Percentiles rank a stretch among this genome's conserved stretches.
Conservation (phyloP, 2,888 invertebrate species). For the Allophyes oxyacanthae region DNA sequence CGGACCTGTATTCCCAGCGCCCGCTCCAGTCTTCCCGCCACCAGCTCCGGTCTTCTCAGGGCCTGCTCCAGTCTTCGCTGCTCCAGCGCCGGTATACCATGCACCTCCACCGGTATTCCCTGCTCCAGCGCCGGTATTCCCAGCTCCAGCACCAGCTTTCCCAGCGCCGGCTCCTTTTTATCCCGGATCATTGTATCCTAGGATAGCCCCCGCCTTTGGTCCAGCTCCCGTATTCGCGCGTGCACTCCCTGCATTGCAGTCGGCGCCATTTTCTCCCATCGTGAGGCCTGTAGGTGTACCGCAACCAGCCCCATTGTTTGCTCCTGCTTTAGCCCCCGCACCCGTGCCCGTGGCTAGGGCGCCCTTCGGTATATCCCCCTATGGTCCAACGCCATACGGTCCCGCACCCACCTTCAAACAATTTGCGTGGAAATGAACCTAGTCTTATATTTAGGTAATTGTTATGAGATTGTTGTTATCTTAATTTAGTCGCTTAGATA, state of each 20-base stretch:
- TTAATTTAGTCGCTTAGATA: constrained; percentile 46
- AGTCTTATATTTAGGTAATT: constrained; percentile 56
- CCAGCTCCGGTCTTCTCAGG: constrained; percentile 54
- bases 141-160: constrained; percentile 43
- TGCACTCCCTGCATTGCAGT: constrained; percentile 51
- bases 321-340: constrained; percentile 64
- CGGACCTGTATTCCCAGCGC: constrained; percentile 55
- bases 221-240: constrained; percentile 60
- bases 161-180: constrained; percentile 34
- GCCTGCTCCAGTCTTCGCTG: constrained; percentile 50
- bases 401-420: constrained; percentile 72
- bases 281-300: constrained; percentile 63
- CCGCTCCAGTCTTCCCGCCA: constrained; percentile 45
- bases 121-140: constrained; percentile 47
- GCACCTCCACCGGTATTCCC: constrained; percentile 32
- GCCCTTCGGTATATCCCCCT: constrained; percentile 65
- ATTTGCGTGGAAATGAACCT: constrained; percentile 80
- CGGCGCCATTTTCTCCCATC: constrained; percentile 71
- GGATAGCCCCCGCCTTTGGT: constrained; percentile 45
- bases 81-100: constrained; percentile 37
- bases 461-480: constrained; percentile 56
- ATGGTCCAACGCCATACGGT: constrained; percentile 67
- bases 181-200: constrained; percentile 30
- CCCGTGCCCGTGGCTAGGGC: constrained; percentile 68
- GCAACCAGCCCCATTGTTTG: constrained; percentile 60